Conservation (phyloP, 2,797 vertebrate species). For the Lepus townsendii region DNA sequence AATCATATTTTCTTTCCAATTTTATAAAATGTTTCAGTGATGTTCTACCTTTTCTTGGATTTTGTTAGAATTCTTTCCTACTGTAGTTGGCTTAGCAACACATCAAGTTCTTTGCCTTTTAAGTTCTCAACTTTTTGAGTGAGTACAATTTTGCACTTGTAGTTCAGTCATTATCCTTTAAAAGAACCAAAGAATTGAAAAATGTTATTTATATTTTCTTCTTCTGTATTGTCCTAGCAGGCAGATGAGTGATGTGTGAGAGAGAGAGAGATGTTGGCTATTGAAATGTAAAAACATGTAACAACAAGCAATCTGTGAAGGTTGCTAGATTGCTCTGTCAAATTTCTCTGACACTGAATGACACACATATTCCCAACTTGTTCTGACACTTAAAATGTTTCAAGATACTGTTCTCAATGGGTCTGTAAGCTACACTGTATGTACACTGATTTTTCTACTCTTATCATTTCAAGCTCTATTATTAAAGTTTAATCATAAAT, state of each 20-base stretch:
- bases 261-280: slow-evolving; percentile 32
- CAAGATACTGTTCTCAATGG: slow-evolving; percentile 16
- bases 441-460: neutral
- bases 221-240: slow-evolving; percentile 26
- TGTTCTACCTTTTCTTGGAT: neutral
- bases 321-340: slow-evolving; percentile 18
- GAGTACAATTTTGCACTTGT: slow-evolving; percentile 33
- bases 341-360: slow-evolving; percentile 48
- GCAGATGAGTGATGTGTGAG: slow-evolving; percentile 11
- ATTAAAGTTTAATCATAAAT: slow-evolving; percentile 28
- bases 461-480: neutral
- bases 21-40: neutral
- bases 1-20: neutral
- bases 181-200: slow-evolving; percentile 2
- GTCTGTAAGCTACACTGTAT: neutral
- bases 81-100: neutral
- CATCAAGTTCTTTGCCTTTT: slow-evolving; percentile 28
- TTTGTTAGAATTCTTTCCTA: neutral
- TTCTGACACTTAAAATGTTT: slow-evolving; percentile 38
- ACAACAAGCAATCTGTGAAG: slow-evolving; percentile 50
- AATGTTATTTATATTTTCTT: slow-evolving; percentile 33
- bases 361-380: slow-evolving; percentile 14
- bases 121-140: neutral
- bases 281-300: slow-evolving; percentile 65
- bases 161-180: neutral